Evolutionary conservation across 1,140 invertebrate species (phyloP).

Genomic region (Littorina saxatilis): DNA sequence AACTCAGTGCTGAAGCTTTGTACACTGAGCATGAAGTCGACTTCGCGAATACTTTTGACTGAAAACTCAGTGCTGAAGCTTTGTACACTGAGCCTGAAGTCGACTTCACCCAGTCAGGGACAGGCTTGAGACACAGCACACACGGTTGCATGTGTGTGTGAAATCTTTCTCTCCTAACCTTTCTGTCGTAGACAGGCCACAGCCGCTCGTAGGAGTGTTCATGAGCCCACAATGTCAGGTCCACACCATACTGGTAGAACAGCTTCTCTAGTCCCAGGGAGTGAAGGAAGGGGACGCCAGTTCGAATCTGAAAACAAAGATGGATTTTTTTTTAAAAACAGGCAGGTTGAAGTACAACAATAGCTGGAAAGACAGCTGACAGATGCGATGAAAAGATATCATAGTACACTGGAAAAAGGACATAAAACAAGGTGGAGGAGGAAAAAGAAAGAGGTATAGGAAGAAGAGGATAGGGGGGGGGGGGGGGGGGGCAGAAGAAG

Average conservation of each 20-base stretch:
- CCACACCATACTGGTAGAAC: constrained; percentile 92
- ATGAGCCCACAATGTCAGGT: constrained; percentile 96
- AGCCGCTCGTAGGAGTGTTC: constrained; percentile 97
- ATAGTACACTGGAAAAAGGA: neutral
- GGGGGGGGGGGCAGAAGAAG: too few relatives aligned
- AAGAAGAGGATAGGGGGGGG: too few relatives aligned
- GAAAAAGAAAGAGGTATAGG: neutral
- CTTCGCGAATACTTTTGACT: too few relatives aligned
- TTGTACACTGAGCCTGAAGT: too few relatives aligned
- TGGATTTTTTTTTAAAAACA: neutral
- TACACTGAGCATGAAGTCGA: too few relatives aligned
- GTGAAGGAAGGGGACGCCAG: constrained; percentile 62
- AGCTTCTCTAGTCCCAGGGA: constrained; percentile 84
- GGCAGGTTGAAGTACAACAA: neutral
- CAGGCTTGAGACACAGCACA: too few relatives aligned
- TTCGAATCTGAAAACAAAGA: constrained; percentile 55
- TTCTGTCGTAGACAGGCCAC: constrained; percentile 91
- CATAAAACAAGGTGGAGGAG: neutral
- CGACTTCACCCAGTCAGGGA: too few relatives aligned
- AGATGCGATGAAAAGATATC: neutral
- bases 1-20: too few relatives aligned
- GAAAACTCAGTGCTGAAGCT: too few relatives aligned
- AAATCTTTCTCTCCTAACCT: constrained; percentile 38
- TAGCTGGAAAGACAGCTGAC: neutral
- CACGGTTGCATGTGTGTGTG: too few relatives aligned